Percentiles rank a stretch among this genome's conserved stretches.
These are phyloP conservation scores for Lucinisca nassula DNA, from an alignment of 2,888 invertebrate species.

Conservation along the genomic window DNA sequence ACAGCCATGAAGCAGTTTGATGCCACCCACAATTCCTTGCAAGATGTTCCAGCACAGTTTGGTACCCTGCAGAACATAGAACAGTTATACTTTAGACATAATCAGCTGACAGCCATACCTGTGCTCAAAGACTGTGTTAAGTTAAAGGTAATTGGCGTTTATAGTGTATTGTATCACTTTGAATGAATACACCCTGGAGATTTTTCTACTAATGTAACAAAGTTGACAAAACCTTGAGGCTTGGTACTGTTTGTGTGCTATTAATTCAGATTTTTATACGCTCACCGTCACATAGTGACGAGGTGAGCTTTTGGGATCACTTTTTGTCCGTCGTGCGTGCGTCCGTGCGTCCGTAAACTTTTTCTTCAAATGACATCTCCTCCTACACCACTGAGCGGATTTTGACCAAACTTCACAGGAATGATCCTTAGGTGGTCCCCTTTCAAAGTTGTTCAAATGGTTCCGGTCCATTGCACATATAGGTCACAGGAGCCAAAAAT, in stretches of 20 bases:
- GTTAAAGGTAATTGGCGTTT: conserved; percentile 89
- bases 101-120: conserved; percentile 86
- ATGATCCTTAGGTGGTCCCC: no score
- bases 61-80: conserved; percentile 91
- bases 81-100: conserved; percentile 88
- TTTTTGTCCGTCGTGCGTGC: background rate
- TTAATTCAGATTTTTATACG: background rate
- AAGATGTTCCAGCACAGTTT: conserved; percentile 91
- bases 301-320: background rate
- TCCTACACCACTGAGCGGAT: no score
- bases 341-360: background rate
- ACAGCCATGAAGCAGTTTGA: conserved; percentile 93
- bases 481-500: no score
- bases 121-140: conserved; percentile 92
- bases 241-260: background rate
- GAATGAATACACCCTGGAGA: no score
- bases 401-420: no score
- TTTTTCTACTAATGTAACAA: no score
- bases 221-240: background rate
- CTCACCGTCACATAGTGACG: background rate
- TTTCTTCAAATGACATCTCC: no score
- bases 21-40: conserved; percentile 92
- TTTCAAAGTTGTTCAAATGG: no score
- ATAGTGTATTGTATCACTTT: conserved; percentile 22
- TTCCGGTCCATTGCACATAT: no score